Evolutionary conservation across 2,888 invertebrate species (phyloP).

Genomic region (Caenorhabditis sulstoni): DNA sequence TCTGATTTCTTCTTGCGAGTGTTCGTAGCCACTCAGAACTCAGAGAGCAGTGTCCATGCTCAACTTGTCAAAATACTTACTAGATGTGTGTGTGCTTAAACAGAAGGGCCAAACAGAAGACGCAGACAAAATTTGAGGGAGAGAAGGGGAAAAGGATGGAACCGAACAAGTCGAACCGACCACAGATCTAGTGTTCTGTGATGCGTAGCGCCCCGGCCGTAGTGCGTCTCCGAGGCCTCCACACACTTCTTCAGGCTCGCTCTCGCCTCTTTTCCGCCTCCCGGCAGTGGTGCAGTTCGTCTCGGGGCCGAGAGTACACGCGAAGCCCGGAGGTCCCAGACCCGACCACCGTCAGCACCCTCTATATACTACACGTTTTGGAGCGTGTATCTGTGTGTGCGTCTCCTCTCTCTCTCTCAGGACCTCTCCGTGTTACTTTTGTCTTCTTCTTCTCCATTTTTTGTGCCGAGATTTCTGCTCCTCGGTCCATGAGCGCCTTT

Average conservation of each 20-base stretch:
- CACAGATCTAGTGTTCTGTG: conserved; percentile 62
- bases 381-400: conserved; percentile 45
- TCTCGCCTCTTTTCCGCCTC: conserved; percentile 41
- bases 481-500: conserved; percentile 21
- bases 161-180: conserved; percentile 53
- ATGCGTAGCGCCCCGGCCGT: conserved; percentile 29
- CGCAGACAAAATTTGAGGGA: conserved; percentile 4
- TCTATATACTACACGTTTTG: conserved; percentile 37
- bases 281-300: conserved; percentile 21
- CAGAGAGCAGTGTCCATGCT: conserved; percentile 24
- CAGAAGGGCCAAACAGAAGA: conserved; percentile 2
- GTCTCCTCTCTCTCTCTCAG: conserved; percentile 6
- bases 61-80: conserved; percentile 28
- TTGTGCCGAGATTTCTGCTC: conserved; percentile 45
- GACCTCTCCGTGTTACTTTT: conserved; percentile 39
- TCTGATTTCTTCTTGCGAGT: conserved; percentile 16
- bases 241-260: conserved; percentile 21
- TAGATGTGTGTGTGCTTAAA: neutral
- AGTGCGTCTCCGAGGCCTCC: conserved; percentile 18
- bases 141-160: conserved; percentile 30
- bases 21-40: conserved; percentile 12
- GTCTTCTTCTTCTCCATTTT: conserved; percentile 33
- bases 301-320: conserved; percentile 25
- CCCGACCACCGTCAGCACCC: conserved; percentile 18
- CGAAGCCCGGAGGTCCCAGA: conserved; percentile 22